These are phyloP conservation scores for Hydrolagus colliei DNA, from an alignment of 2,797 vertebrate species.

Conservation along the genomic window DNA sequence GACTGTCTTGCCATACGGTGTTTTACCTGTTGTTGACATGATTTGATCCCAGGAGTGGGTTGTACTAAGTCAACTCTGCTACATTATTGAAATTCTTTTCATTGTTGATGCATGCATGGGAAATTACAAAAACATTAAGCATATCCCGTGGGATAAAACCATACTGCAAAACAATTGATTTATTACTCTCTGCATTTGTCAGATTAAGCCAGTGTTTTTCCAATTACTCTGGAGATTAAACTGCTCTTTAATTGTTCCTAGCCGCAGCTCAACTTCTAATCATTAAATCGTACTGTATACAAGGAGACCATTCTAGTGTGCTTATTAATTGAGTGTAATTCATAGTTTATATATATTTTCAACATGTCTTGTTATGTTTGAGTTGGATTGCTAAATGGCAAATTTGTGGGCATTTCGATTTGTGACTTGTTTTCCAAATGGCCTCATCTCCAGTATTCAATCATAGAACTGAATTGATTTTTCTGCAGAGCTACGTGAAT, in stretches of 20 bases:
- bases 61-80: not conserved
- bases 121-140: conserved; percentile 6
- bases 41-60: not conserved
- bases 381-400: too few species aligned
- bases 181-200: not conserved
- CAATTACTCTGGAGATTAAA: not conserved
- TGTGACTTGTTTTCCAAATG: too few species aligned
- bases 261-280: not conserved
- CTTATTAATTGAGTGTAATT: too few species aligned
- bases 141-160: not conserved
- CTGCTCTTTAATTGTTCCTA: not conserved
- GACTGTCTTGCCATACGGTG: too few species aligned
- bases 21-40: too few species aligned
- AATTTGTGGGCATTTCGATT: too few species aligned
- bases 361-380: too few species aligned
- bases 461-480: too few species aligned
- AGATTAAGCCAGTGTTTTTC: not conserved
- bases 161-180: not conserved
- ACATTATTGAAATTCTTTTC: not conserved
- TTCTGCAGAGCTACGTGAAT: too few species aligned
- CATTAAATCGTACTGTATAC: not conserved
- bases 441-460: too few species aligned
- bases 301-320: too few species aligned
- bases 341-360: too few species aligned
- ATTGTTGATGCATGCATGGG: not conserved